Conservation (phyloP, 2,797 vertebrate genomes). For the Anas bahamensis region DNA sequence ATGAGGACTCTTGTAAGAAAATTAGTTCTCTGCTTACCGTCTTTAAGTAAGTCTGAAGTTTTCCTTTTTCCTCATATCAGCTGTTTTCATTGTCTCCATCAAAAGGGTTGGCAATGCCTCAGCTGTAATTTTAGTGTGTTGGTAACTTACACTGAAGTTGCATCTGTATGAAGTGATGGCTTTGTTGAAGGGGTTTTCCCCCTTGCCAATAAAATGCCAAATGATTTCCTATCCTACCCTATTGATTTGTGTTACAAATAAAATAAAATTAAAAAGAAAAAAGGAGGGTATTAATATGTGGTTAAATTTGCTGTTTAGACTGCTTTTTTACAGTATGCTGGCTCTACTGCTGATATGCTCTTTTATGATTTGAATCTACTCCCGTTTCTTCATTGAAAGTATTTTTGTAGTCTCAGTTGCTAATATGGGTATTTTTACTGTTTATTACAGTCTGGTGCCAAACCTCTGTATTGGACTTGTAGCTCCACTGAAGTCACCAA, state of each 20-base stretch:
- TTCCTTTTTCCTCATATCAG: background rate
- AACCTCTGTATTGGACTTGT: background rate
- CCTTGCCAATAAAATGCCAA: constrained; percentile 26
- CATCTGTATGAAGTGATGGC: background rate
- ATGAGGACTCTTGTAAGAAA: background rate
- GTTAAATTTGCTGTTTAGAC: constrained; percentile 19
- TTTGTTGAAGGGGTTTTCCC: background rate
- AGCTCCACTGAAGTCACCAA: background rate
- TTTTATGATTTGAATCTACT: background rate
- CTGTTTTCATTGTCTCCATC: background rate
- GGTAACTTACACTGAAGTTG: background rate
- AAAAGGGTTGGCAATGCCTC: background rate
- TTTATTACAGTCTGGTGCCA: background rate
- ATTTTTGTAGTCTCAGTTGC: background rate
- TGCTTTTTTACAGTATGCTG: background rate
- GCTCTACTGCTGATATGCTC: background rate
- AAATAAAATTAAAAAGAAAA: background rate
- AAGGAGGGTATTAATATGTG: background rate
- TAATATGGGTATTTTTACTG: background rate
- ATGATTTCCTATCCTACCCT: constrained; percentile 17
- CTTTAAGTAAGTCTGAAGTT: background rate
- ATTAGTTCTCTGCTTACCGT: background rate
- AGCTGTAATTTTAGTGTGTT: constrained; percentile 14
- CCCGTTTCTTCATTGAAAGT: background rate
- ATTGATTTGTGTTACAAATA: constrained; percentile 14